phyloP scores from a whole-genome alignment of 2,888 invertebrate genomes.

The Tuberolachnus salignus region DNA sequence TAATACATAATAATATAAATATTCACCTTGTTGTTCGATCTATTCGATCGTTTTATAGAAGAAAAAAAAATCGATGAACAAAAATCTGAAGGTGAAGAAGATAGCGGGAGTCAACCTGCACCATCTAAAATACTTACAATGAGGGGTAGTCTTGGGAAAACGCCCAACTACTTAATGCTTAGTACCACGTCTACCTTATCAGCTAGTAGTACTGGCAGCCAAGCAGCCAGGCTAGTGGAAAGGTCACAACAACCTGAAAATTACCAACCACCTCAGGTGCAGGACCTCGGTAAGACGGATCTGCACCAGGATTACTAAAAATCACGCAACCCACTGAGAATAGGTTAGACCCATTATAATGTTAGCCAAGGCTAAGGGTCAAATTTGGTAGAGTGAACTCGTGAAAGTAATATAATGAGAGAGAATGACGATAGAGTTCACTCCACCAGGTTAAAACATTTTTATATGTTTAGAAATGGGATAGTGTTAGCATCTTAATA shows the following conservation, averaged over 20 bases:
- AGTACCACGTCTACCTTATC: slow-evolving; percentile 93
- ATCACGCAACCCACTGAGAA: slow-evolving; percentile 50
- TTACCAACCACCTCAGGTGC: slow-evolving; percentile 85
- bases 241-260: slow-evolving; percentile 91
- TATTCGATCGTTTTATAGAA: slow-evolving; percentile 51
- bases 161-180: slow-evolving; percentile 90
- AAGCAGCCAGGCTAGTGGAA: slow-evolving; percentile 84
- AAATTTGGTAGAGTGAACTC: slow-evolving; percentile 49
- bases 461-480: slow-evolving; percentile 11
- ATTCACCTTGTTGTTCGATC: not conserved
- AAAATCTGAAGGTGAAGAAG: slow-evolving; percentile 68
- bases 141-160: slow-evolving; percentile 78
- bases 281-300: slow-evolving; percentile 81
- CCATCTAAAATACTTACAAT: slow-evolving; percentile 62
- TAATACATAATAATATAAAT: too few relatives aligned
- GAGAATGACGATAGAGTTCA: slow-evolving; percentile 27
- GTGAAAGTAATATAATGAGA: slow-evolving; percentile 13
- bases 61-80: slow-evolving; percentile 58
- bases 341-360: slow-evolving; percentile 55
- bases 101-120: slow-evolving; percentile 64
- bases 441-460: slow-evolving; percentile 35
- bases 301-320: slow-evolving; percentile 57
- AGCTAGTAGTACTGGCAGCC: slow-evolving; percentile 91
- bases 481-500: slow-evolving; percentile 28
- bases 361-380: slow-evolving; percentile 49